Base-by-base conservation (phyloP, 2,888 invertebrate species). In the Altica lythri region DNA sequence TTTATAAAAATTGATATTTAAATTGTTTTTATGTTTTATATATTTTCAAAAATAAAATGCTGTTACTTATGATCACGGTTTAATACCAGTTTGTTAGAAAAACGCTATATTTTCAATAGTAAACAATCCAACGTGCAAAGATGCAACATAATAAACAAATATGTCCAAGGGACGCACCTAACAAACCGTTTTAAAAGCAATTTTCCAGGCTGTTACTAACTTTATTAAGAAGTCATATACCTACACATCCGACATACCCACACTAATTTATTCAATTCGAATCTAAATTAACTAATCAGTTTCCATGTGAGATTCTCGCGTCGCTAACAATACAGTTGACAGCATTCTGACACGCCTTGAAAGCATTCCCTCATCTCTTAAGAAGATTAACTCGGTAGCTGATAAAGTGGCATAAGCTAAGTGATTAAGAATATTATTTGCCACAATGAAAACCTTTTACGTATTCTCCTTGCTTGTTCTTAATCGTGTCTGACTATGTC, bases 341-440 rank as follows among this genome's bases (percentile, higher is more conserved):
- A 22, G 22, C 14, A 8, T 4, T 12, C 13, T 14, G 10, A 38
- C 38, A 30, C 16, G 25, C 13, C 22, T 35, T 19, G 40, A 48
- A 53, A 17, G 32, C 18, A 22, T 32, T 46, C 19, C 46, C 16
- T 25, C 18, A 35, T 42, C 42, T 27, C 45, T 34, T 17, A 18
- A 34, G 35, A 9, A 32, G 42, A 47, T 53, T 42, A 47, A 47
- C 40, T 47, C 22, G 18, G 19, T 42, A 17, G 46, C 27, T 53
- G 46, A 53, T 53, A 27, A 34, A 53, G 53, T 53, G 42, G 17
- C 22, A 47, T 47, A 47, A 40, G 53, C 47, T 34, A 18, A 18
- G 17, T 52, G 37, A 52, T 52, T 30, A 30, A 18, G 25, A 38
- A 46, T 53, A 47, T 34, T 27, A 42, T 37, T 14, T 18, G 10